These are phyloP conservation scores for Osmerus eperlanus DNA, from an alignment of 2,113 vertebrate genomes.

Conservation along the genomic window DNA sequence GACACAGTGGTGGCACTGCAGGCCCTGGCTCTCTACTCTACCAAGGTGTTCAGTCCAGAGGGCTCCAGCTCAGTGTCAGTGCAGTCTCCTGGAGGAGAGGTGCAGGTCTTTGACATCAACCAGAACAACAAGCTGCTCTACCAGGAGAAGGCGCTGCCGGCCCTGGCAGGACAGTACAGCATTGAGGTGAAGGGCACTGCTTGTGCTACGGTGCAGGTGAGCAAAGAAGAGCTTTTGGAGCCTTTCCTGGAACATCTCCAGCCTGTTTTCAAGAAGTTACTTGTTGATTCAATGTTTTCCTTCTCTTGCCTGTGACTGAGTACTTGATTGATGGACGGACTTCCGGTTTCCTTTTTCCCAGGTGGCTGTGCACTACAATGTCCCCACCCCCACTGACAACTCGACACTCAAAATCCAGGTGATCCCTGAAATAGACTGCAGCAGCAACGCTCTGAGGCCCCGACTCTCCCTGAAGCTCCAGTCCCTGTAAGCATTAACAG, in stretches of 20 bases:
- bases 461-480: conserved; percentile 19
- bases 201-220: conserved; percentile 77
- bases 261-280: no score
- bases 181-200: conserved; percentile 58
- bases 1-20: conserved; percentile 73
- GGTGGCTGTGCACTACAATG: conserved; percentile 60
- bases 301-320: neutral
- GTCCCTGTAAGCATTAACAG: conserved; percentile 27
- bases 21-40: conserved; percentile 65
- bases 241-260: no score
- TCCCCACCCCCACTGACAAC: conserved; percentile 47
- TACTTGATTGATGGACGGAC: no score
- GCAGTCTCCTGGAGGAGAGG: conserved; percentile 45
- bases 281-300: neutral
- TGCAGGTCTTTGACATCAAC: conserved; percentile 70
- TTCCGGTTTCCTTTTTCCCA: conserved; percentile 22
- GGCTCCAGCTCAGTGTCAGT: conserved; percentile 59
- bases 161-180: conserved; percentile 67
- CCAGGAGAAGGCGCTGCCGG: conserved; percentile 69
- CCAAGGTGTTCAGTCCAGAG: conserved; percentile 53
- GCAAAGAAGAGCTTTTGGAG: conserved; percentile 4
- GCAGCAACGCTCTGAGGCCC: neutral
- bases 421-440: conserved; percentile 20
- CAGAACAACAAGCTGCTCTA: conserved; percentile 78
- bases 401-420: conserved; percentile 33